A percentile compares a stretch with the other conserved stretches of the same genome.
Conservation (phyloP, 2,113 vertebrate species). For the Thalassoma bifasciatum region DNA sequence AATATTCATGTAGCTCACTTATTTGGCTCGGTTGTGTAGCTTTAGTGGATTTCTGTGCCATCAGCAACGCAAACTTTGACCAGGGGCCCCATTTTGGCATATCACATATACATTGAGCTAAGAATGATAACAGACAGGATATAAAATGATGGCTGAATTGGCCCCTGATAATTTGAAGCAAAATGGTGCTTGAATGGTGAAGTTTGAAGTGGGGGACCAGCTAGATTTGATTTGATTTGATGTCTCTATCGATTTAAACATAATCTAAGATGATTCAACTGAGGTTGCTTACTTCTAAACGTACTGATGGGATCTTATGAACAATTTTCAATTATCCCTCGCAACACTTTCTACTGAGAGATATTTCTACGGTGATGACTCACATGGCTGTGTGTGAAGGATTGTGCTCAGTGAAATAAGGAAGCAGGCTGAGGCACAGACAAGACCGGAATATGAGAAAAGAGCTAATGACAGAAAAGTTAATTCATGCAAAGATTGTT, state of each 20-base stretch:
- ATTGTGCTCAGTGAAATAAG: too few relatives aligned
- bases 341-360: background rate
- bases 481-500: slow-evolving; percentile 16
- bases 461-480: background rate
- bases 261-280: slow-evolving; percentile 6
- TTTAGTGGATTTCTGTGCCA: background rate
- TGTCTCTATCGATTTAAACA: background rate
- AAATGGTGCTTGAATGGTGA: slow-evolving; percentile 4
- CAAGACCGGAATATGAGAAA: slow-evolving; percentile 1
- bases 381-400: too few relatives aligned
- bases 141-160: background rate
- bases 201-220: background rate
- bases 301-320: too few relatives aligned
- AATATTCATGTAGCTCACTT: background rate
- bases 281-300: too few relatives aligned
- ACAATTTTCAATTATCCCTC: background rate
- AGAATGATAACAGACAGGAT: background rate
- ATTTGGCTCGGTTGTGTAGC: slow-evolving; percentile 10
- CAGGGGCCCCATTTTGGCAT: background rate
- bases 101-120: background rate
- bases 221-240: background rate
- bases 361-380: too few relatives aligned
- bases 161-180: background rate
- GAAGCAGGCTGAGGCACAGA: background rate
- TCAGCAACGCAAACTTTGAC: background rate